A percentile compares a stretch with the other conserved stretches of the same genome.
These are phyloP conservation scores for Drosophila helvetica DNA, from an alignment of 2,888 invertebrate species.

Conservation along the genomic window DNA sequence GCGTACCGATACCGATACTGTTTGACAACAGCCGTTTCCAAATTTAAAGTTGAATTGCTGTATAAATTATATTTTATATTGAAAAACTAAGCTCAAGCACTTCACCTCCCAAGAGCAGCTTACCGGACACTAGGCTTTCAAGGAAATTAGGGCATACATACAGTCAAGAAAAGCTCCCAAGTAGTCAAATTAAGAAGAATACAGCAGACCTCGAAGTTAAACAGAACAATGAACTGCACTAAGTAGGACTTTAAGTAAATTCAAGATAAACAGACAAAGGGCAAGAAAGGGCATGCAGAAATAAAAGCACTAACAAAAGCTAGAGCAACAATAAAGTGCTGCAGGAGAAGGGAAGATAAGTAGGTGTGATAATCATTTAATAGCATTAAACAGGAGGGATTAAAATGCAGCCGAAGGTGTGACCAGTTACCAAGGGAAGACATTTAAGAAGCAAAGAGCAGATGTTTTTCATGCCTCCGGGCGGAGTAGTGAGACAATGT, in stretches of 20 bases:
- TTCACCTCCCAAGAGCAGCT: not conserved
- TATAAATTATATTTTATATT: conserved; percentile 24
- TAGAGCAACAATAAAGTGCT: not conserved
- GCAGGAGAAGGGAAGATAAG: conserved; percentile 19
- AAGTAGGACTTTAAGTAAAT: conserved; percentile 57
- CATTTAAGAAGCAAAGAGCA: conserved; percentile 6
- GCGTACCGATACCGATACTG: not conserved
- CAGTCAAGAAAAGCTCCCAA: not conserved
- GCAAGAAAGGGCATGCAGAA: conserved; percentile 6
- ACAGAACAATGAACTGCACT: conserved; percentile 50
- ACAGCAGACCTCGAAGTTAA: conserved; percentile 24
- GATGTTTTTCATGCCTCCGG: conserved; percentile 18
- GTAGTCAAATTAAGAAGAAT: conserved; percentile 40
- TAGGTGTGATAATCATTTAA: conserved; percentile 78
- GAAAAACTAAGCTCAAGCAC: not conserved
- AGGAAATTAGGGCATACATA: not conserved
- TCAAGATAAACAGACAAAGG: conserved; percentile 47
- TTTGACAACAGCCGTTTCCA: conserved; percentile 1
- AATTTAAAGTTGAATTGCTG: conserved; percentile 2
- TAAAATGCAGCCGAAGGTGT: conserved; percentile 61
- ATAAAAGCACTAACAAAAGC: conserved; percentile 9
- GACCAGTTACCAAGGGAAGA: conserved; percentile 28
- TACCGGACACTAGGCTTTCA: not conserved
- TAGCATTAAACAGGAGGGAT: conserved; percentile 66
- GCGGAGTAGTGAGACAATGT: conserved; percentile 41